These are phyloP conservation scores for Chrysopilus asiliformis DNA, from an alignment of 2,888 invertebrate species.

Conservation along the genomic window DNA sequence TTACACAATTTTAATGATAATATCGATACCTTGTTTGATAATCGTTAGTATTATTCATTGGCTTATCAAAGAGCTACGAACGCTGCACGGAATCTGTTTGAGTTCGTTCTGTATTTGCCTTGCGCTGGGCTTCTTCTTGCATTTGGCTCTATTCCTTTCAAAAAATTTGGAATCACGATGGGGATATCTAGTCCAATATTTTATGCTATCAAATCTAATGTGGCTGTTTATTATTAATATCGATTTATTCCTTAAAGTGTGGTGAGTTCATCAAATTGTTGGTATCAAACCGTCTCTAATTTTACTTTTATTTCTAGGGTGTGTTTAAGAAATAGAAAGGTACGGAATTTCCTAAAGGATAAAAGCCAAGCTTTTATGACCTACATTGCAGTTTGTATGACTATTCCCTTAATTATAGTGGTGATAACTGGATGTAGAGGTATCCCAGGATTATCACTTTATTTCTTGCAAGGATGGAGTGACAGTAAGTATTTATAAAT, in stretches of 20 bases:
- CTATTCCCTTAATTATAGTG: conserved; percentile 26
- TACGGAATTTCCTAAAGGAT: conserved; percentile 22
- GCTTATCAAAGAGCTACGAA: conserved; percentile 23
- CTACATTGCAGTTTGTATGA: conserved; percentile 24
- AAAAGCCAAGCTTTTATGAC: conserved; percentile 18
- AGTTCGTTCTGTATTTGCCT: conserved; percentile 30
- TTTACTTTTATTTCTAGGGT: conserved; percentile 18
- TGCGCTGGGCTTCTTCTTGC: conserved; percentile 28
- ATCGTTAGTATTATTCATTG: conserved; percentile 28
- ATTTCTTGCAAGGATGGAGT: conserved; percentile 31
- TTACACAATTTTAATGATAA: conserved; percentile 28
- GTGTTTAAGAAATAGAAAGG: no score
- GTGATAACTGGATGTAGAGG: conserved; percentile 28
- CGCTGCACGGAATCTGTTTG: conserved; percentile 30
- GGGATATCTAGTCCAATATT: conserved; percentile 32
- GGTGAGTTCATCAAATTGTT: conserved; percentile 20
- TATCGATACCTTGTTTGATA: conserved; percentile 30
- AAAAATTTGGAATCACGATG: conserved; percentile 20
- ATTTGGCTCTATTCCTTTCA: conserved; percentile 28
- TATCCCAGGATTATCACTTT: conserved; percentile 33
- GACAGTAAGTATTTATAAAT: conserved; percentile 23
- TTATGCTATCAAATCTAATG: conserved; percentile 30
- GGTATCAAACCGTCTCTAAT: no score
- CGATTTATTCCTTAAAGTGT: conserved; percentile 30
- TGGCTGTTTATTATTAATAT: conserved; percentile 31